Evolutionary conservation across 2,797 vertebrate species (phyloP).

Genomic region (Spondyliosoma cantharus): DNA sequence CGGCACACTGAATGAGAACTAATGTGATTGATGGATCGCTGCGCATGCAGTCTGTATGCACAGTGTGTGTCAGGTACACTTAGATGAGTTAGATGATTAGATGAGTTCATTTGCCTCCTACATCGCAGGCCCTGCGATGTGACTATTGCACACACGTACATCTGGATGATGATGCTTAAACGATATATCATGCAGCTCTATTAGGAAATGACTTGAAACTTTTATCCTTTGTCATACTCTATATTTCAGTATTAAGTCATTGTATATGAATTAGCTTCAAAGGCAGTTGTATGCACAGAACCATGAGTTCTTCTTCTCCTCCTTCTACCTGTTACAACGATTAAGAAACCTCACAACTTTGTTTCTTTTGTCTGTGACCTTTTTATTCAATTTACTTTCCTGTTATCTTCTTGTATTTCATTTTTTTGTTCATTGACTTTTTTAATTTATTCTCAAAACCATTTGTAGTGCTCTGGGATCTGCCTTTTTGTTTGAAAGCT

Average conservation of each 20-base stretch:
- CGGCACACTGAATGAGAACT: no score
- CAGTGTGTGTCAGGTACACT: no score
- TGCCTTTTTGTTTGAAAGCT: conserved; percentile 9
- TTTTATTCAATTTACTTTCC: neutral
- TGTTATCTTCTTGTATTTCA: conserved; percentile 7
- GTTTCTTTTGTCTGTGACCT: neutral
- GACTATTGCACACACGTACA: no score
- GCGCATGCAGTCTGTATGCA: no score
- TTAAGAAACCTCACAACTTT: neutral
- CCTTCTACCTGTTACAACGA: neutral
- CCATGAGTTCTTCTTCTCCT: no score
- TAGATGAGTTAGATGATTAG: no score
- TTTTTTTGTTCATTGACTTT: conserved; percentile 11
- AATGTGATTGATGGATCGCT: no score
- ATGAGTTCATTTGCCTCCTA: no score
- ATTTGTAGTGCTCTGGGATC: neutral
- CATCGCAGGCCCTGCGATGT: no score
- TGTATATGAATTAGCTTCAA: neutral
- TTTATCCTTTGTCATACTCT: neutral
- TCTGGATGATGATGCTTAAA: no score
- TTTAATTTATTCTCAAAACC: neutral
- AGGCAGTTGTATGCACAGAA: neutral
- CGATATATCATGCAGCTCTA: no score
- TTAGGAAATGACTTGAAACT: neutral
- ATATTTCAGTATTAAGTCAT: neutral